A percentile compares a stretch with the other conserved stretches of the same genome.
These are phyloP conservation scores for Mus spretus DNA, from an alignment of 2,797 vertebrate species.

Conservation along the genomic window DNA sequence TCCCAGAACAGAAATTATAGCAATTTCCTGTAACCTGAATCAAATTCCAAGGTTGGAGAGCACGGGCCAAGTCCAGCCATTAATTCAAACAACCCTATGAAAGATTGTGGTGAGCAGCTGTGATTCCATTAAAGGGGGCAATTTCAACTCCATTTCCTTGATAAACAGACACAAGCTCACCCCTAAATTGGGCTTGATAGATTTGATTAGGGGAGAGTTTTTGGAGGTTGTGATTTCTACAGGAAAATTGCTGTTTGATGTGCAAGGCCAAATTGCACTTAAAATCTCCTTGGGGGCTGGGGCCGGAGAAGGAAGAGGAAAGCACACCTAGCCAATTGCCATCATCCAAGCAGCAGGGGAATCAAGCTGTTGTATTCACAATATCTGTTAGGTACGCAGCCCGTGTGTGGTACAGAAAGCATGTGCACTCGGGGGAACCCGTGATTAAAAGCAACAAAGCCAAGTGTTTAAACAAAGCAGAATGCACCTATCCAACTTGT, in stretches of 20 bases:
- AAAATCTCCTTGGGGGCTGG: conserved; percentile 79
- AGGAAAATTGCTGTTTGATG: conserved; percentile 83
- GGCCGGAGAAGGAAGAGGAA: conserved; percentile 70
- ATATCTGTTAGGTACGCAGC: conserved; percentile 80
- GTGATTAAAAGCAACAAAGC: conserved; percentile 83
- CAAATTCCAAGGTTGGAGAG: conserved; percentile 88
- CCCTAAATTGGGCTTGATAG: conserved; percentile 88
- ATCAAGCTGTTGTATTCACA: conserved; percentile 83
- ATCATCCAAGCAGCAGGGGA: conserved; percentile 80
- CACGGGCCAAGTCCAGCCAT: conserved; percentile 84
- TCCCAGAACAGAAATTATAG: conserved; percentile 87
- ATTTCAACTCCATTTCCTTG: conserved; percentile 89
- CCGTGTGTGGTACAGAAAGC: conserved; percentile 53
- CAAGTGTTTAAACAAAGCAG: conserved; percentile 86
- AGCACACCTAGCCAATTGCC: conserved; percentile 82
- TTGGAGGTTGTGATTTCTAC: conserved; percentile 89
- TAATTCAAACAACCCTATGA: conserved; percentile 87
- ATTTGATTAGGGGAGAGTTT: conserved; percentile 89
- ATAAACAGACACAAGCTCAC: conserved; percentile 87
- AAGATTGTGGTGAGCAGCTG: conserved; percentile 85
- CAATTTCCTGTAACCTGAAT: conserved; percentile 89
- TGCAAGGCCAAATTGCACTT: conserved; percentile 78
- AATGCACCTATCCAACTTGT: conserved; percentile 45
- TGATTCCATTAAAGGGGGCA: conserved; percentile 88
- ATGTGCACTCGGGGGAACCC: conserved; percentile 53